These are phyloP conservation scores for Thyatira batis DNA, from an alignment of 2,888 invertebrate species.

Conservation along the genomic window DNA sequence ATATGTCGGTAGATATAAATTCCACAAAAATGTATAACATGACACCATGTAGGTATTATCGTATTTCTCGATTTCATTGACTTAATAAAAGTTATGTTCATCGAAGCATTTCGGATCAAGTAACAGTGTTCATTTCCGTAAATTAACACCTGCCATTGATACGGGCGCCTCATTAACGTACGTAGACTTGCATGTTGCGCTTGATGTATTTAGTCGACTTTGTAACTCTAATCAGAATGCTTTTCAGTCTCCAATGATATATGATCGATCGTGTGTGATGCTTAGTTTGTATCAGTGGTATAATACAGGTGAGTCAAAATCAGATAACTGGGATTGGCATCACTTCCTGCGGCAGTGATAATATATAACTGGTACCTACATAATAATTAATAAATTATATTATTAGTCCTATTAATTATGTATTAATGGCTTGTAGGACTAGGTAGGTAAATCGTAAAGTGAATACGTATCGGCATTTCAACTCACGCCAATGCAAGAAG, in stretches of 20 bases:
- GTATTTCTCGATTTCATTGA: too few relatives aligned
- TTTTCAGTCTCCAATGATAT: neutral
- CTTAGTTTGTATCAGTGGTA: slow-evolving; percentile 6
- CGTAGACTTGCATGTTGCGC: slow-evolving; percentile 7
- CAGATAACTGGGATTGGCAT: neutral
- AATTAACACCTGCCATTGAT: slow-evolving; percentile 42
- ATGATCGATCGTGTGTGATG: slow-evolving; percentile 5
- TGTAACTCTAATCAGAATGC: slow-evolving; percentile 14
- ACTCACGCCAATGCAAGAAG: too few relatives aligned
- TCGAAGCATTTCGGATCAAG: slow-evolving; percentile 44
- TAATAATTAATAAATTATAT: too few relatives aligned
- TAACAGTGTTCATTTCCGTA: slow-evolving; percentile 43
- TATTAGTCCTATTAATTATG: too few relatives aligned
- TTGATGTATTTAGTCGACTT: slow-evolving; percentile 24
- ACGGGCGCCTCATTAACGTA: slow-evolving; percentile 24
- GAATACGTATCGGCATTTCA: too few relatives aligned
- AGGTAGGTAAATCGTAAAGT: too few relatives aligned
- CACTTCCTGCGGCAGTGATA: neutral
- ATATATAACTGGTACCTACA: too few relatives aligned
- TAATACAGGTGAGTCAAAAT: neutral
- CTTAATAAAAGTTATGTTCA: slow-evolving; percentile 26
- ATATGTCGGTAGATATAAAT: slow-evolving; percentile 4
- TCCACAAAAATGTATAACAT: slow-evolving; percentile 12
- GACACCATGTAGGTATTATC: too few relatives aligned
- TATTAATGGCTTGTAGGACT: too few relatives aligned